Base-by-base conservation (phyloP, 2,888 invertebrate genomes). In the Choreutis nemorana region DNA sequence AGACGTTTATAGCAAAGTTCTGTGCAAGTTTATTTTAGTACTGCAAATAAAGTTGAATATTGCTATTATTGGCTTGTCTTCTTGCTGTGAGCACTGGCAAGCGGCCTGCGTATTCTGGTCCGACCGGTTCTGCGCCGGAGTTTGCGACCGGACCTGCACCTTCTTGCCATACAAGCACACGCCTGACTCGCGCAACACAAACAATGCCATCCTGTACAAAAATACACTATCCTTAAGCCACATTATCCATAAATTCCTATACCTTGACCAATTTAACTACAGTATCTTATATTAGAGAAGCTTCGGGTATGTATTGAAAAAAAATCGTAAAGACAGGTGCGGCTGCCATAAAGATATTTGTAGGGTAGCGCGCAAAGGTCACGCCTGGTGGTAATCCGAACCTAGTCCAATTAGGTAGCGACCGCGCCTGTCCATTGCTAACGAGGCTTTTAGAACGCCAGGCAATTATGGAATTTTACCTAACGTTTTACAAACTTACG, bases 91-190 rank as follows among this genome's bases (percentile, higher is more conserved):
- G 65, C 60, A 65, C 66, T 66, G 60, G 55, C 55, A 16, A 30
- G 29, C 28, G 31, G 31, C 34, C 60, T 52, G 58, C 47, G 61
- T 59, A 61, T 71, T 72, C 73, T 73, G 56, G 77, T 75, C 62
- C 55, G 56, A 77, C 77, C 77, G 77, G 77, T 77, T 75, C 48
- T 46, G 41, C 44, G 63, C 44, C 55, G 53, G 62, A 64, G 63
- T 52, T 64, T 60, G 59, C 59, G 59, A 67, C 61, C 67, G 72
- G 71, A 71, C 70, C 67, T 68, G 72, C 35, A 11, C 31, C 65
- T 58, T 55, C 56, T 58, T 56, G 64, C 71, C 64, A 70, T 72
- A 70, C 66, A 71, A 60, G 55, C 53, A 51, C 55, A 62, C 58
- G 66, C 61, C 58, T 62, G n/a, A n/a, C n/a, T n/a, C n/a, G n/a